Evolutionary conservation across 2,113 vertebrate genomes (phyloP).

Genomic region (Speoplatyrhinus poulsoni): DNA sequence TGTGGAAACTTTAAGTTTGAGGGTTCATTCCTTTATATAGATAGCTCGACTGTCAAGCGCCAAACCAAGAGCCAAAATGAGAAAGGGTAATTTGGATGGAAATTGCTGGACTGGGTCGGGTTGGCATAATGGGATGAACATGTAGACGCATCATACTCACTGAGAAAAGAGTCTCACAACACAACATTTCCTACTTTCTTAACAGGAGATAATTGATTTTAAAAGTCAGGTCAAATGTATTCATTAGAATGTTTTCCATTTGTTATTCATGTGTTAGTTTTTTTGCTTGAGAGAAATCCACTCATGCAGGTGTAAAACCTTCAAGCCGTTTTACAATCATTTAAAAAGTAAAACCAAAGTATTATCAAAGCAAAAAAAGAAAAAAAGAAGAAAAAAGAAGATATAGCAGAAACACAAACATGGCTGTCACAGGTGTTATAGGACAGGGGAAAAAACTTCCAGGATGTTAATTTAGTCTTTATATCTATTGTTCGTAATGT

Average conservation of each 20-base stretch:
- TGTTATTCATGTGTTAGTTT: conserved; percentile 19
- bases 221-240: conserved; percentile 74
- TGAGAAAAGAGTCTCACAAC: conserved; percentile 89
- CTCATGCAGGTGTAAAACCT: conserved; percentile 63
- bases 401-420: conserved; percentile 32
- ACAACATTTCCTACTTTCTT: conserved; percentile 88
- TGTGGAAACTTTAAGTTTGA: conserved; percentile 72
- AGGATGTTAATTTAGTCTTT: too few relatives aligned
- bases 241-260: conserved; percentile 7
- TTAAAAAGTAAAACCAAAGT: conserved; percentile 37
- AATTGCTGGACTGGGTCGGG: conserved; percentile 70
- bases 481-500: conserved; percentile 1
- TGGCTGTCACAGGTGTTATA: conserved; percentile 33
- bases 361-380: conserved; percentile 33
- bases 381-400: conserved; percentile 16
- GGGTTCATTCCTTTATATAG: conserved; percentile 67
- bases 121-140: conserved; percentile 86
- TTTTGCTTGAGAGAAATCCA: conserved; percentile 51
- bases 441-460: conserved; percentile 6
- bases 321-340: conserved; percentile 23
- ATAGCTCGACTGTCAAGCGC: conserved; percentile 69
- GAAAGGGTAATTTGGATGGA: conserved; percentile 75
- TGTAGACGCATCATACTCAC: conserved; percentile 94
- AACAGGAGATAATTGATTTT: conserved; percentile 86
- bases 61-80: conserved; percentile 76